Evolutionary conservation across 2,113 vertebrate species (phyloP).

Genomic region (Ictalurus punctatus): DNA sequence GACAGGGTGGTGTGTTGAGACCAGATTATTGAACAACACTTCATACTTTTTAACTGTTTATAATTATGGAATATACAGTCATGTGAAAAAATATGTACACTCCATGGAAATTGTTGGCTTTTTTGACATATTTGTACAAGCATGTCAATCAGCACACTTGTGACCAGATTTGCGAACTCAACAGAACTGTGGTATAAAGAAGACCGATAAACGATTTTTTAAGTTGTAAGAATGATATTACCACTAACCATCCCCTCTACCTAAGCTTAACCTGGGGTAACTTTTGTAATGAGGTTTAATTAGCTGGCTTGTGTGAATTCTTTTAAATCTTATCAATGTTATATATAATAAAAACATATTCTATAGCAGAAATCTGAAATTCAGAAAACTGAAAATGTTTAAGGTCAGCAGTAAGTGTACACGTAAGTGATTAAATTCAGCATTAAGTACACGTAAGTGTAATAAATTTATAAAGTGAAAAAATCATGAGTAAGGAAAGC

Average conservation of each 20-base stretch:
- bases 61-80: not conserved
- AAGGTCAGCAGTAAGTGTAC: not conserved
- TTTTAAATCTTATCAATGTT: not conserved
- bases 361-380: not conserved
- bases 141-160: not conserved
- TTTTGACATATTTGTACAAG: too few relatives aligned
- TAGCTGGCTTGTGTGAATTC: not conserved
- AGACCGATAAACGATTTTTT: not conserved
- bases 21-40: not conserved
- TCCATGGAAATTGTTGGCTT: too few relatives aligned
- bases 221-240: not conserved
- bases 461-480: not conserved
- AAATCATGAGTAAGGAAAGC: too few relatives aligned
- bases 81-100: too few relatives aligned
- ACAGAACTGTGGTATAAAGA: not conserved
- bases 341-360: not conserved
- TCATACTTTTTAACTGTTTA: not conserved
- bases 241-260: not conserved
- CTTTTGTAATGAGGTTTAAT: not conserved
- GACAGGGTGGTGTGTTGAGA: not conserved
- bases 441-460: not conserved
- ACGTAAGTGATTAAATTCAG: not conserved
- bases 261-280: not conserved
- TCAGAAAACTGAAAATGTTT: not conserved
- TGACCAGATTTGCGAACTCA: not conserved